Evolutionary conservation across 2,113 vertebrate species (phyloP).

Genomic region (Calidris pugnax): DNA sequence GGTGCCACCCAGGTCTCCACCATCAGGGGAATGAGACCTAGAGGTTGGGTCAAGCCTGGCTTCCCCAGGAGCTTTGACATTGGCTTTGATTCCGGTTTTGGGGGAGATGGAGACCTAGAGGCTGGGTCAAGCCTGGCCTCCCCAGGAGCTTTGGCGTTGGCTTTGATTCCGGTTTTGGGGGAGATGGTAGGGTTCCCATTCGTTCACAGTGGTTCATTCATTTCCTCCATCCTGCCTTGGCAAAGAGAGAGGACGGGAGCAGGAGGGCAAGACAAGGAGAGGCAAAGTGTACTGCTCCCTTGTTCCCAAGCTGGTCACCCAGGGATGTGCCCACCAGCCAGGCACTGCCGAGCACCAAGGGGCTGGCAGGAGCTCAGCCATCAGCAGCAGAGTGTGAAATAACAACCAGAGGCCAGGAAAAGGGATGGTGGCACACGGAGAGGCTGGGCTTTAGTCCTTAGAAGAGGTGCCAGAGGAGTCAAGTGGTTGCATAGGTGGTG

Average conservation of each 20-base stretch:
- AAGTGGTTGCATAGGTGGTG: background rate
- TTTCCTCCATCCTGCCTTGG: background rate
- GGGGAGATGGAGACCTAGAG: background rate
- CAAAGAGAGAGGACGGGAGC: background rate
- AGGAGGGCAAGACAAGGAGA: background rate
- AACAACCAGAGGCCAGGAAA: background rate
- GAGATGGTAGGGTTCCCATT: rapidly evolving
- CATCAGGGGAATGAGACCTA: background rate
- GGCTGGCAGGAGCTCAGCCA: background rate
- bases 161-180: background rate
- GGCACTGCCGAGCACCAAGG: background rate
- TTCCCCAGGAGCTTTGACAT: background rate
- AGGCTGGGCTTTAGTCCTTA: too few species aligned
- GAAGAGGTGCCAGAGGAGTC: background rate
- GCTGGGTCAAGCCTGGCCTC: background rate
- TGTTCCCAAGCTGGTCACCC: background rate
- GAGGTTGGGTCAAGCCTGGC: background rate
- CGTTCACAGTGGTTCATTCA: background rate
- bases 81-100: background rate
- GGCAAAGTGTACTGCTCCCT: background rate
- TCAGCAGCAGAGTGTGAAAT: background rate
- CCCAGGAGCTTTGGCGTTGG: background rate
- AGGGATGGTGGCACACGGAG: background rate
- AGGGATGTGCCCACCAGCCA: background rate
- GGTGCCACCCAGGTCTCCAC: background rate